These are phyloP conservation scores for Spheniscus humboldti DNA, from an alignment of 2,797 vertebrate species.

Conservation along the genomic window DNA sequence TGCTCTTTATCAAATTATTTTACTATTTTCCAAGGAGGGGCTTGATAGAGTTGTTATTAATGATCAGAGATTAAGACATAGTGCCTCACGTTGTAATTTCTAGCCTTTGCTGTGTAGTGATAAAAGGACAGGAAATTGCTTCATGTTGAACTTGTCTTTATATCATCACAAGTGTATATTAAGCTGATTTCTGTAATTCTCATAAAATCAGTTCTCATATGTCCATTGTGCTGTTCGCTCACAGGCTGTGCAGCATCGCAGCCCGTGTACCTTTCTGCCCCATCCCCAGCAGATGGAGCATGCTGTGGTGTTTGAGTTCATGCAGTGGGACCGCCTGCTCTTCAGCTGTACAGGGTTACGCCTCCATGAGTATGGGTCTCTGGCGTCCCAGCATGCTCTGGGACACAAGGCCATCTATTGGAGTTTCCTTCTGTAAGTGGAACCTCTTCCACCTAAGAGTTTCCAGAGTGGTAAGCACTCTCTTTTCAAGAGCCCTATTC, in stretches of 20 bases:
- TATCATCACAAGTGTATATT: background rate
- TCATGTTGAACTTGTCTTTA: background rate
- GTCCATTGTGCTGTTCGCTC: background rate
- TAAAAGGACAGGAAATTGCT: background rate
- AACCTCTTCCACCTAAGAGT: background rate
- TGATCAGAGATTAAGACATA: background rate
- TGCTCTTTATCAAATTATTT: background rate
- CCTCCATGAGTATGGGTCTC: background rate
- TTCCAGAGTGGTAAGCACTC: rapidly evolving
- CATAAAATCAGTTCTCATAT: background rate
- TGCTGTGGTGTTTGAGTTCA: rapidly evolving
- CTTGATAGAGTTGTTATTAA: background rate
- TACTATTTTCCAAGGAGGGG: background rate
- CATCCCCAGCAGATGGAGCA: background rate
- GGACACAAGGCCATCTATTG: background rate
- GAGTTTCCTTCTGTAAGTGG: background rate
- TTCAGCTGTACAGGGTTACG: background rate
- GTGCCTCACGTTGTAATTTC: background rate
- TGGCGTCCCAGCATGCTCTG: rapidly evolving
- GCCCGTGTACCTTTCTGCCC: background rate
- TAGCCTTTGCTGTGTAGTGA: background rate
- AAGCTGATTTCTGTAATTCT: background rate
- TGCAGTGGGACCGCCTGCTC: rapidly evolving
- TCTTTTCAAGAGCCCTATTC: background rate
- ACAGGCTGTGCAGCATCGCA: background rate